These are phyloP conservation scores for Cotesia glomerata DNA, from an alignment of 1,140 invertebrate genomes.

Conservation along the genomic window DNA sequence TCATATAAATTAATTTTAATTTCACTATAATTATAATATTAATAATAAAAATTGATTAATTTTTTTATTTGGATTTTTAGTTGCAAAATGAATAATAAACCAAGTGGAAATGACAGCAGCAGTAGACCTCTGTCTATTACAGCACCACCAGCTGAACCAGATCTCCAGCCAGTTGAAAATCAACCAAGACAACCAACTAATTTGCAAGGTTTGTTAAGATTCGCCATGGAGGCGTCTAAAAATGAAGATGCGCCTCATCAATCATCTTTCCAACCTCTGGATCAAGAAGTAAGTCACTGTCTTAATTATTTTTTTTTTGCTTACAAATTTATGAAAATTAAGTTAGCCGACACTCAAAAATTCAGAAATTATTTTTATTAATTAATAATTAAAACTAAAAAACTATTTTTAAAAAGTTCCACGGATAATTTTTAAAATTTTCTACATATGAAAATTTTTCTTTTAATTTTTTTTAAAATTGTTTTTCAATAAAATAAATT, in stretches of 20 bases:
- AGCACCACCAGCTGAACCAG: background rate
- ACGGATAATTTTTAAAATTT: too few species aligned
- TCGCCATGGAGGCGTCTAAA: slow-evolving; percentile 70
- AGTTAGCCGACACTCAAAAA: too few species aligned
- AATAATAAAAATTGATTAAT: background rate
- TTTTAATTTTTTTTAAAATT: too few species aligned
- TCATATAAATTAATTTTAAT: too few species aligned
- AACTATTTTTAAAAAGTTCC: too few species aligned
- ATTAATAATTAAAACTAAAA: too few species aligned
- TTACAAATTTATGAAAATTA: background rate
- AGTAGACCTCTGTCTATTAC: slow-evolving; percentile 21
- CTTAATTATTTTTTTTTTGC: background rate
- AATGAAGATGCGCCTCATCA: slow-evolving; percentile 64
- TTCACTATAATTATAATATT: too few species aligned
- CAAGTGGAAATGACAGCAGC: slow-evolving; percentile 7
- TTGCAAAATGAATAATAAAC: background rate
- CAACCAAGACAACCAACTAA: slow-evolving; percentile 59
- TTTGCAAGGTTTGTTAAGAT: slow-evolving; percentile 69
- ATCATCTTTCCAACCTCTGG: slow-evolving; percentile 62
- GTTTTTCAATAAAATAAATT: too few species aligned
- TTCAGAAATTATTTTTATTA: too few species aligned
- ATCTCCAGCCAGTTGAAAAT: slow-evolving; percentile 24
- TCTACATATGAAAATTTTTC: too few species aligned
- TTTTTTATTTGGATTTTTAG: background rate
- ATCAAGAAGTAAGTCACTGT: slow-evolving; percentile 64